These are phyloP conservation scores for Idaea straminata DNA, from an alignment of 2,888 invertebrate species.

Conservation along the genomic window DNA sequence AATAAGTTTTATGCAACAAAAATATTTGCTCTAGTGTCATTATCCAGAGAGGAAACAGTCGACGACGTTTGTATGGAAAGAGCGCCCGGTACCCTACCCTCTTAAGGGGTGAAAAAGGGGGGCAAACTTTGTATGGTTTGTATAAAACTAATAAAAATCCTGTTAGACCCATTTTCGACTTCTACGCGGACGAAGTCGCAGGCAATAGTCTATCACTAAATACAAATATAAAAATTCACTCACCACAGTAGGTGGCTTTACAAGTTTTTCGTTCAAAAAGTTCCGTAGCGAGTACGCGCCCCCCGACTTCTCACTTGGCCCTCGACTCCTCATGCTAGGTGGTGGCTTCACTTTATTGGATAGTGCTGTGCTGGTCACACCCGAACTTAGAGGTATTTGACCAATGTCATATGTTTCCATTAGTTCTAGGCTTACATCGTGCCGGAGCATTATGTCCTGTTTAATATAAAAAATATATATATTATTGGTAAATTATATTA, in stretches of 20 bases:
- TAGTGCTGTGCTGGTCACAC: slow-evolving; percentile 25
- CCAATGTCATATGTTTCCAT: slow-evolving; percentile 23
- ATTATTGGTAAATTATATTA: no score
- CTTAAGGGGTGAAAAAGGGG: no score
- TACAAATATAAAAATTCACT: slow-evolving; percentile 11
- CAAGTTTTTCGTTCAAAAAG: slow-evolving; percentile 38
- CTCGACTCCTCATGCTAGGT: slow-evolving; percentile 41
- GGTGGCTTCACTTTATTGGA: slow-evolving; percentile 23
- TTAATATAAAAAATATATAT: not conserved
- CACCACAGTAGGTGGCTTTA: slow-evolving; percentile 32
- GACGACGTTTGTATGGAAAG: no score
- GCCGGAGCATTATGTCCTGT: slow-evolving; percentile 50
- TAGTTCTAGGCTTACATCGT: slow-evolving; percentile 45
- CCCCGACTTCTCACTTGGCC: slow-evolving; percentile 46
- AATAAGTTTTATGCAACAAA: no score
- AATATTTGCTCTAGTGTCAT: no score
- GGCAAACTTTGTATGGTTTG: no score
- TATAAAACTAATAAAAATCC: no score
- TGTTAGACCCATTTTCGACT: no score
- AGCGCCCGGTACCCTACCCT: no score
- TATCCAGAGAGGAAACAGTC: no score
- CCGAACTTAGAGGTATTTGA: slow-evolving; percentile 25
- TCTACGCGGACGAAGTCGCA: no score
- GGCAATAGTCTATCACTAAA: no score
- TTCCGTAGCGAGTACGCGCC: slow-evolving; percentile 42